phyloP scores from a whole-genome alignment of 1,140 invertebrate genomes.

The Bombus confusus region DNA sequence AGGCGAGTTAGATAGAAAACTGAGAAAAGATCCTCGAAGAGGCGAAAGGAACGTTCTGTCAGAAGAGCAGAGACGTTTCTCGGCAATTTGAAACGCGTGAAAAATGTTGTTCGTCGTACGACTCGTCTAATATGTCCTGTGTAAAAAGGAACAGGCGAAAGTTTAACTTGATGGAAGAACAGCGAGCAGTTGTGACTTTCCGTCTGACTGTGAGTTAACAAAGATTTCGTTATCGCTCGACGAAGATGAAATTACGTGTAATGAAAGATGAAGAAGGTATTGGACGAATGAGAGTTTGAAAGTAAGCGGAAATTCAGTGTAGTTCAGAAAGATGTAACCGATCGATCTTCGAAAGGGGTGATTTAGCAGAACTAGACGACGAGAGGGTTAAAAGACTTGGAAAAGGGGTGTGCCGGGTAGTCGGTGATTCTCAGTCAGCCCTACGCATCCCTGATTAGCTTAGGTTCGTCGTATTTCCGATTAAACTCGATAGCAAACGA shows the following conservation, averaged over 20 bases:
- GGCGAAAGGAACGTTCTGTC: too few species aligned
- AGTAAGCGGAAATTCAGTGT: neutral
- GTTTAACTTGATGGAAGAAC: too few species aligned
- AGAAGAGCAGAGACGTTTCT: neutral
- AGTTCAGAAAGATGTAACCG: neutral
- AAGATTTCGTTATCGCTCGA: too few species aligned
- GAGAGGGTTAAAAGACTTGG: conserved; percentile 30
- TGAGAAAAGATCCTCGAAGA: too few species aligned
- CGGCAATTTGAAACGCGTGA: neutral
- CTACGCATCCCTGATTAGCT: conserved; percentile 66
- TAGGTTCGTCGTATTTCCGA: conserved; percentile 68
- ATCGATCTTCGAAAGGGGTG: neutral
- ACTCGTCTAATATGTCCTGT: neutral
- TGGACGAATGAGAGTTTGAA: neutral
- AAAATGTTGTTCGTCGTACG: too few species aligned
- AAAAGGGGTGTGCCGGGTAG: neutral
- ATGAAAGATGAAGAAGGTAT: neutral
- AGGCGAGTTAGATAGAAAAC: too few species aligned
- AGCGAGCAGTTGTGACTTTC: too few species aligned
- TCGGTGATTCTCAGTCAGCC: conserved; percentile 48
- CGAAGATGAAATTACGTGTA: neutral
- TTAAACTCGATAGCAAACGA: conserved; percentile 71
- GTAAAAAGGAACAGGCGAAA: neutral
- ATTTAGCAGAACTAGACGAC: neutral
- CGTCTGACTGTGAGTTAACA: too few species aligned